These are phyloP conservation scores for Montifringilla adamsi DNA, from an alignment of 2,113 vertebrate genomes.

Conservation along the genomic window DNA sequence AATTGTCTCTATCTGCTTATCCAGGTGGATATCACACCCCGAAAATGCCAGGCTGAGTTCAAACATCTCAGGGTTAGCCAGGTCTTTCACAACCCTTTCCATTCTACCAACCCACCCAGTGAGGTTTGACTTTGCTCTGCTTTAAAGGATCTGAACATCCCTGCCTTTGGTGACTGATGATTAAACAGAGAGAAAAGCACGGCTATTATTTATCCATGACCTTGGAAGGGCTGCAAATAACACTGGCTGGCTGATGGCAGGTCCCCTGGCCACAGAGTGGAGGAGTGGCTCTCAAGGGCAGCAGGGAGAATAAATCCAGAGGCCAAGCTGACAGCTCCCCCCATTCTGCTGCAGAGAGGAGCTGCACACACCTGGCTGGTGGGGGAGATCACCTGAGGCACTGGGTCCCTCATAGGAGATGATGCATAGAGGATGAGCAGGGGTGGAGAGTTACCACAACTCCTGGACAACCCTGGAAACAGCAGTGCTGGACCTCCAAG, in stretches of 20 bases:
- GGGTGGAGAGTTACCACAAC: background rate
- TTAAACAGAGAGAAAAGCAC: background rate
- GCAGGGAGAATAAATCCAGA: background rate
- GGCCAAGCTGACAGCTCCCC: background rate
- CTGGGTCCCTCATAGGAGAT: accelerated
- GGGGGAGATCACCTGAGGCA: background rate
- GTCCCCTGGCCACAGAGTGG: background rate
- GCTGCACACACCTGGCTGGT: background rate
- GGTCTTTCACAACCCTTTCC: background rate
- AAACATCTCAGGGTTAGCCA: background rate
- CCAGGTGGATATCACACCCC: background rate
- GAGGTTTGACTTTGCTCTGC: background rate
- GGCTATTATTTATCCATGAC: background rate
- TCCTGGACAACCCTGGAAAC: background rate
- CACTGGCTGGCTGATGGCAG: background rate
- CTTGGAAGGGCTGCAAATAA: background rate
- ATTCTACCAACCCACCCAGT: background rate
- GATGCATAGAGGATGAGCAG: background rate
- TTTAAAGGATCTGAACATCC: background rate
- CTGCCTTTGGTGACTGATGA: background rate
- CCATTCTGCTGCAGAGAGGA: background rate
- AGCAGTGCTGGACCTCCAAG: background rate
- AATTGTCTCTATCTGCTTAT: background rate
- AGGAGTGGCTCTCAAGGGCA: background rate
- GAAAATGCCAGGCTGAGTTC: background rate